phyloP scores from a whole-genome alignment of 2,113 vertebrate species.

The Nycticebus coucang region DNA sequence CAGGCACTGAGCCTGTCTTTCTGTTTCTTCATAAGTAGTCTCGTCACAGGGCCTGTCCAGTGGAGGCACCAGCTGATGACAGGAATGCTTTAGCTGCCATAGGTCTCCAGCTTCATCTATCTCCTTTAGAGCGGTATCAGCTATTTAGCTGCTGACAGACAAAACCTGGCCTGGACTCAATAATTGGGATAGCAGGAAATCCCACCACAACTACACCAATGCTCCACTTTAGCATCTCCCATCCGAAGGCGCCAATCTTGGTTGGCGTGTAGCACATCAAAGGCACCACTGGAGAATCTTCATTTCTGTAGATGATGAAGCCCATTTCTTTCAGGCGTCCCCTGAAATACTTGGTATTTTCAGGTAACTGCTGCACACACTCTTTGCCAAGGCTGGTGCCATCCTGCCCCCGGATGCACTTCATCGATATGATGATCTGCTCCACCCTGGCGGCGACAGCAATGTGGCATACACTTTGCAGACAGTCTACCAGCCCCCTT shows the following conservation, averaged over 20 bases:
- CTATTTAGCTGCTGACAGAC: conserved; percentile 95
- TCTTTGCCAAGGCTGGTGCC: conserved; percentile 83
- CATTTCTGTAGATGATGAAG: conserved; percentile 98
- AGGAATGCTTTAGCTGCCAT: conserved; percentile 95
- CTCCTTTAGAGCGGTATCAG: conserved; percentile 93
- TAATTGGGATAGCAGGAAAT: conserved; percentile 97
- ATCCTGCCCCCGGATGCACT: no score
- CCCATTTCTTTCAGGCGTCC: conserved; percentile 93
- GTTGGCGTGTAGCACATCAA: conserved; percentile 99
- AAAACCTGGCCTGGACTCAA: conserved; percentile 98
- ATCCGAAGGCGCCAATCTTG: conserved; percentile 97
- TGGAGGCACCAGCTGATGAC: conserved; percentile 87
- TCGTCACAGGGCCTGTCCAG: conserved; percentile 92
- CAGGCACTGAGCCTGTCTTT: conserved; percentile 61
- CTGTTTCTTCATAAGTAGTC: conserved; percentile 93
- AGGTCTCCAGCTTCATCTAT: conserved; percentile 95
- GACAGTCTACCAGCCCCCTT: no score
- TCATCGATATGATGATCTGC: no score
- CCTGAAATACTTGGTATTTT: conserved; percentile 95
- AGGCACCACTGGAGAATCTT: conserved; percentile 96
- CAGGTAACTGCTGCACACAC: conserved; percentile 92
- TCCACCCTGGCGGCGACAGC: no score
- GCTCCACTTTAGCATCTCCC: conserved; percentile 97
- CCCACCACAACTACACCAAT: conserved; percentile 97
- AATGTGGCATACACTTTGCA: no score